Evolutionary conservation across 2,888 invertebrate species (phyloP), one percentile per base, ranked within the genome.

Genomic region (Coenonympha glycerion): DNA sequence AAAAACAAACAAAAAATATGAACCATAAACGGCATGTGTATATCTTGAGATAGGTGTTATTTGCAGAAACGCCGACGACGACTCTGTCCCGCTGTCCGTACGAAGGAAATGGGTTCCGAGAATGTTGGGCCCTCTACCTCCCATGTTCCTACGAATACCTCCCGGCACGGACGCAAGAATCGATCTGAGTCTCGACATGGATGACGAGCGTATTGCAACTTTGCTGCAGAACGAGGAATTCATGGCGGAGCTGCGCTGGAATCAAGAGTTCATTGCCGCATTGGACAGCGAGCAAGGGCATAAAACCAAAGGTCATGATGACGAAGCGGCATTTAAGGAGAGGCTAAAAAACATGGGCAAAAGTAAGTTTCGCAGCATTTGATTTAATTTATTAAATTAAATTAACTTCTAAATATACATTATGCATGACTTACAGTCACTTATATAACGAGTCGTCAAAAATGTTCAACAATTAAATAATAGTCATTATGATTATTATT

Each of bases 141-240:
- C 92, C 30, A 92, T 91, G 71, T 96, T 96, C 76, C 88, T 96
- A 30, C 89, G 95, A 54, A 88, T 92, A 59, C 87, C 89, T 3
- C 76, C 84, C 1, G 68, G 73, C 19, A 77, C 82, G 15, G 90
- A 90, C 49, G 85, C 82, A 0, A 69, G 84, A 53, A 80, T 86
- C 59, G 87, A 87, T 62, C 70, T 86, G 1, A 86, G 82, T 56
- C 63, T 86, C 4, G 92, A 93, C 61, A 88, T 95, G 68, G 95
- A 96, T 58, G 96, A 96, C 70, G 95, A 96, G 71, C 89, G 92
- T 58, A 93, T 95, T 57, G 96, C 96, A 0, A 89, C 95, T 56
- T 92, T 95, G 76, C 85, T 96, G 49, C 96, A 96, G 74, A 96
- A 96, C 68, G 94, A 95, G 69, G 96, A 97, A 76, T 96, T 96